Percentiles rank a stretch among this genome's conserved stretches.
These are phyloP conservation scores for Ormyrus thymus DNA, from an alignment of 2,888 invertebrate genomes.

Conservation along the genomic window DNA sequence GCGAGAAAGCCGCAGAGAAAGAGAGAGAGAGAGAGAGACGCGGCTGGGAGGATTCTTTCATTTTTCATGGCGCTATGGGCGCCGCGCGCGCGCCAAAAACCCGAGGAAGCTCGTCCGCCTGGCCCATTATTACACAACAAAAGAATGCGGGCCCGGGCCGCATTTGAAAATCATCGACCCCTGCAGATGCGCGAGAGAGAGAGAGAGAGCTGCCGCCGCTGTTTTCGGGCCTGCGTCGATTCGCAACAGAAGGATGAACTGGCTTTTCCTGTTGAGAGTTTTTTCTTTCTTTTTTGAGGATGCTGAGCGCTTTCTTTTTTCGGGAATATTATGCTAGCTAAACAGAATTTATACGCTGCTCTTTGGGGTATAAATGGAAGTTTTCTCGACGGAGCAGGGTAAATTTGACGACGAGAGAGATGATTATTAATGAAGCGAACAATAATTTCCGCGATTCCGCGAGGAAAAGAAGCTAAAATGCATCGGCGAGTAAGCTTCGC, in stretches of 20 bases:
- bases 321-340: constrained; percentile 35
- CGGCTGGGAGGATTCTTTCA: constrained; percentile 63
- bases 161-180: constrained; percentile 48
- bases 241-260: constrained; percentile 16
- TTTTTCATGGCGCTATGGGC: constrained; percentile 68
- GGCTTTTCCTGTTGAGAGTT: constrained; percentile 8
- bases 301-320: background rate
- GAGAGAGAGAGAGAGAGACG: constrained; percentile 18
- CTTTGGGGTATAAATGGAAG: no score
- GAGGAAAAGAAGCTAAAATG: background rate
- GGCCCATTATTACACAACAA: constrained; percentile 57
- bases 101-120: constrained; percentile 33
- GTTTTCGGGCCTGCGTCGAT: constrained; percentile 19
- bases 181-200: background rate
- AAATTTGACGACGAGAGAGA: no score
- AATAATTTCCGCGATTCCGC: no score
- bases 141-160: constrained; percentile 48
- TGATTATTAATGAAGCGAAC: no score
- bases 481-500: constrained; percentile 61
- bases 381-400: no score
- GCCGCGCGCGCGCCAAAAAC: constrained; percentile 58
- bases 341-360: no score
- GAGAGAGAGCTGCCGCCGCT: background rate
- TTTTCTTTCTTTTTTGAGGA: background rate
- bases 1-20: background rate